Evolutionary conservation across 2,888 invertebrate species (phyloP).

Genomic region (Lithosia quadra): DNA sequence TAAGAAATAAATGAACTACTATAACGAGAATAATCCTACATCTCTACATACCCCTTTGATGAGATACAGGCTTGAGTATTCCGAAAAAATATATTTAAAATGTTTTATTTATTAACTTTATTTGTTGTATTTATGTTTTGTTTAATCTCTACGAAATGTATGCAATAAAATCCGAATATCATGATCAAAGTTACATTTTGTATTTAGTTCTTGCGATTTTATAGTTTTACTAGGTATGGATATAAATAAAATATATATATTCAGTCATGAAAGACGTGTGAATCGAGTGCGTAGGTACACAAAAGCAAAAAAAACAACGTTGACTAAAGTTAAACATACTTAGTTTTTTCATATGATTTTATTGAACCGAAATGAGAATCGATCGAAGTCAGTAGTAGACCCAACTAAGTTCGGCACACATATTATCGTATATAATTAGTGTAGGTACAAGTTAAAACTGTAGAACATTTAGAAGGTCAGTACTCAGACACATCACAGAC

Average conservation of each 20-base stretch:
- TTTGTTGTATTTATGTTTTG: not conserved
- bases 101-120: not conserved
- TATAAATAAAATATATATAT: not conserved
- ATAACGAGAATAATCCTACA: too few species aligned
- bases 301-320: not conserved
- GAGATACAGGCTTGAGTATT: not conserved
- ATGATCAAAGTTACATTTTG: not conserved
- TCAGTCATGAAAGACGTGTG: not conserved
- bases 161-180: not conserved
- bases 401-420: too few species aligned
- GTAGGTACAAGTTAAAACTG: not conserved
- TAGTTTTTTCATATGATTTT: not conserved
- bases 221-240: not conserved
- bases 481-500: slow-evolving; percentile 35
- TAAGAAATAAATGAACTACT: too few species aligned
- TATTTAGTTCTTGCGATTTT: not conserved
- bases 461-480: not conserved
- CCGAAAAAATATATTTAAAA: not conserved
- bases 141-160: not conserved
- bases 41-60: too few species aligned
- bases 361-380: not conserved
- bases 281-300: not conserved
- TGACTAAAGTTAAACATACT: not conserved
- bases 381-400: too few species aligned
- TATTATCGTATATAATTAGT: not conserved